These are phyloP conservation scores for Epicampocera succincta DNA, from an alignment of 2,888 invertebrate species.

Conservation along the genomic window DNA sequence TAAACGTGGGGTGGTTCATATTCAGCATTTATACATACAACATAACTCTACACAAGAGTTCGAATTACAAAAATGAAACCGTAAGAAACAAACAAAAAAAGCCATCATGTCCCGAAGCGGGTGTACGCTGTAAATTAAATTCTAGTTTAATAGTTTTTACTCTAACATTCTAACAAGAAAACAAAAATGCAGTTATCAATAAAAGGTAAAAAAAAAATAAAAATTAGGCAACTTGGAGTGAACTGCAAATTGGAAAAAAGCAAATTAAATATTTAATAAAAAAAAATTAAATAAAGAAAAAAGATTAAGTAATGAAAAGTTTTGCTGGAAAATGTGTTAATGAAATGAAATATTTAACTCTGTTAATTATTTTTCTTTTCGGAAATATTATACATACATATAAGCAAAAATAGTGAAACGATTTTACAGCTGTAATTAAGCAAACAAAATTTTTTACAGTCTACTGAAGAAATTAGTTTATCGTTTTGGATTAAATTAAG, in stretches of 20 bases:
- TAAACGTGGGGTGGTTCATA: slow-evolving; percentile 22
- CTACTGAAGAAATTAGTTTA: background rate
- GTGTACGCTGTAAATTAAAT: slow-evolving; percentile 62
- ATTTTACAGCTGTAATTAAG: slow-evolving; percentile 30
- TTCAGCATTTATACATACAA: slow-evolving; percentile 50
- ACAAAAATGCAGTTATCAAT: slow-evolving; percentile 38
- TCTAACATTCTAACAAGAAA: slow-evolving; percentile 43
- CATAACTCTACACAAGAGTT: slow-evolving; percentile 32
- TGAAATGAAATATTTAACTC: slow-evolving; percentile 64
- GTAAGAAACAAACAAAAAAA: slow-evolving; percentile 35
- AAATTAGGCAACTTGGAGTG: background rate
- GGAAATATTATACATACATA: background rate
- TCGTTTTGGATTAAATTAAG: slow-evolving; percentile 29
- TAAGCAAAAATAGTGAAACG: background rate
- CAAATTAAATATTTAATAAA: slow-evolving; percentile 56
- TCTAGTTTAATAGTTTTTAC: slow-evolving; percentile 67
- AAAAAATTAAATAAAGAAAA: slow-evolving; percentile 38
- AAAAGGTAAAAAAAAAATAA: background rate
- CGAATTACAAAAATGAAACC: slow-evolving; percentile 25
- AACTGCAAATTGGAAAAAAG: slow-evolving; percentile 55
- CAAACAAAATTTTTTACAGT: slow-evolving; percentile 32
- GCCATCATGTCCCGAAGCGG: slow-evolving; percentile 44
- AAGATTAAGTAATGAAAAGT: slow-evolving; percentile 48
- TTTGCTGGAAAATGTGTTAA: slow-evolving; percentile 56
- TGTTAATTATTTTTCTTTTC: slow-evolving; percentile 56